Percentiles rank a stretch among this genome's conserved stretches.
Evolutionary conservation across 2,113 vertebrate species (phyloP).

Genomic region (Glaucomys volans): DNA sequence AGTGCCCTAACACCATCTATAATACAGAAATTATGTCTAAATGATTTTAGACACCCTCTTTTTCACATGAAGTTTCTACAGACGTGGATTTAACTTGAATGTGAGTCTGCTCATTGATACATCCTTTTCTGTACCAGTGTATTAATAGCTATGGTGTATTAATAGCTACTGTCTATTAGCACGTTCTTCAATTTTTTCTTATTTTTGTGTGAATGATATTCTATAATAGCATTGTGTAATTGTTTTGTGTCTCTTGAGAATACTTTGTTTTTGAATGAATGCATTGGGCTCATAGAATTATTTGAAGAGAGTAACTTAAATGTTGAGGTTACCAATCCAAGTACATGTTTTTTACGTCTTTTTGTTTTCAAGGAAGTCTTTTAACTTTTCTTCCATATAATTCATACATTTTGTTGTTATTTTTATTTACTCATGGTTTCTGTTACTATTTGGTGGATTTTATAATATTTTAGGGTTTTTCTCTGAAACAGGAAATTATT

Average conservation of each 20-base stretch:
- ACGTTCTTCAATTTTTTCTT: background rate
- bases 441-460: background rate
- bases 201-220: background rate
- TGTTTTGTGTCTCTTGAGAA: background rate
- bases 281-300: background rate
- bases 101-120: background rate
- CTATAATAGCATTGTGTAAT: background rate
- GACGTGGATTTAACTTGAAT: background rate
- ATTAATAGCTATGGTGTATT: background rate
- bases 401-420: background rate
- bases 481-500: background rate
- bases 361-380: background rate
- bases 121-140: no score
- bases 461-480: background rate
- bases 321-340: background rate
- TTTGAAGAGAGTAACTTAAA: background rate
- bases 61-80: background rate
- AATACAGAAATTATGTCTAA: no score
- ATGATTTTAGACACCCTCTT: no score
- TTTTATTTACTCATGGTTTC: background rate
- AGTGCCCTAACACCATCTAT: background rate
- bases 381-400: background rate
- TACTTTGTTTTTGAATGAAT: background rate
- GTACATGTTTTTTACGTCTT: background rate
- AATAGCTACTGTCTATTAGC: background rate